These are phyloP conservation scores for Leucania comma DNA, from an alignment of 2,888 invertebrate genomes.

Conservation along the genomic window DNA sequence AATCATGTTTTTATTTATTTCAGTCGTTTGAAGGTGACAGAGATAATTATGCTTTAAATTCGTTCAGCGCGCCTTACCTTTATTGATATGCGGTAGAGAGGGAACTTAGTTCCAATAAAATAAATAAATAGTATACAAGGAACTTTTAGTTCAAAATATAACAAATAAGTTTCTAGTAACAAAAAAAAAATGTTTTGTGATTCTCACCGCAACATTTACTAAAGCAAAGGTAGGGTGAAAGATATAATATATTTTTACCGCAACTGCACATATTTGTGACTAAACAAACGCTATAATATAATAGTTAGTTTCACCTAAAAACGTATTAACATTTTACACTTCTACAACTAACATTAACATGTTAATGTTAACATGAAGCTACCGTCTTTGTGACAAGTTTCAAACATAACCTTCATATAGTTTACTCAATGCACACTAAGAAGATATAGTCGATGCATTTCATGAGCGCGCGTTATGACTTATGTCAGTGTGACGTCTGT, in stretches of 20 bases:
- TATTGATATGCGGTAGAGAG: too few species aligned
- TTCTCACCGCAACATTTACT: constrained; percentile 48
- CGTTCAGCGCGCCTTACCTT: too few species aligned
- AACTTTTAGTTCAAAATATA: too few species aligned
- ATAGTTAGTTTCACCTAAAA: constrained; percentile 51
- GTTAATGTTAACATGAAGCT: constrained; percentile 57
- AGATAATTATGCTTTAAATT: too few species aligned
- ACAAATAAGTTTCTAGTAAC: too few species aligned
- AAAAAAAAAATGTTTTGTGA: neutral
- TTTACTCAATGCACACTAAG: constrained; percentile 44
- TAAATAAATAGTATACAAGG: too few species aligned
- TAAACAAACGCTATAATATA: constrained; percentile 46
- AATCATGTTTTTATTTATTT: too few species aligned
- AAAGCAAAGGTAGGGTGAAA: constrained; percentile 52
- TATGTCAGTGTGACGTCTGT: neutral
- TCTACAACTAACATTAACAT: constrained; percentile 57
- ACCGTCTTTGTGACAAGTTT: constrained; percentile 62
- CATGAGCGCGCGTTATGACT: constrained; percentile 9
- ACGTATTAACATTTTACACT: constrained; percentile 58
- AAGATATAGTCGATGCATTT: constrained; percentile 9
- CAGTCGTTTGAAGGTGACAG: too few species aligned
- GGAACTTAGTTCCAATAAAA: too few species aligned
- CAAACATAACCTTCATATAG: constrained; percentile 47
- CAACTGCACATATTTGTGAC: constrained; percentile 53
- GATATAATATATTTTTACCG: constrained; percentile 33